Percentiles rank a stretch among this genome's conserved stretches.
These are phyloP conservation scores for Cranoglanis bouderius DNA, from an alignment of 2,113 vertebrate genomes.

Conservation along the genomic window DNA sequence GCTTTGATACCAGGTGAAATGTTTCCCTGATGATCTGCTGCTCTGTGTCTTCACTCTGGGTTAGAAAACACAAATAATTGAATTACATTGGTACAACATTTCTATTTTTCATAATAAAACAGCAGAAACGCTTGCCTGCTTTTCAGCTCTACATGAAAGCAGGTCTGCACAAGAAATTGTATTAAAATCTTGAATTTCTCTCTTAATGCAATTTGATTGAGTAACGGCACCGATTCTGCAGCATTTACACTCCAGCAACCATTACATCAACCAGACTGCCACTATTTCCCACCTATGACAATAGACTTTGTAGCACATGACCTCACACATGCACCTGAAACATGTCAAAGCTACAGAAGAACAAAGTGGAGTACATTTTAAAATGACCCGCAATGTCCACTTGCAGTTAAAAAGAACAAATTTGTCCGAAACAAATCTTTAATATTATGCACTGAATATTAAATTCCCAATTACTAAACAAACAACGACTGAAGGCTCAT, in stretches of 20 bases:
- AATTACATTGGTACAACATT: neutral
- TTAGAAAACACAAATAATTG: neutral
- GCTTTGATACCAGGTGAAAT: conserved; percentile 96
- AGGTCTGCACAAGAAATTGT: neutral
- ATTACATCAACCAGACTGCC: neutral
- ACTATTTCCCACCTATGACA: neutral
- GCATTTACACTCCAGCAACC: neutral
- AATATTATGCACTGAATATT: neutral
- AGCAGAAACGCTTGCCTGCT: neutral
- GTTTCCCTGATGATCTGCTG: conserved; percentile 99
- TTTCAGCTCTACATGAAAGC: neutral
- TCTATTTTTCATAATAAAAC: neutral
- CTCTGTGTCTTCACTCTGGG: conserved; percentile 95
- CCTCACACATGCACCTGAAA: neutral
- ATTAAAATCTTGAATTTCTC: neutral
- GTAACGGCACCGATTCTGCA: neutral
- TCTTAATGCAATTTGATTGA: neutral
- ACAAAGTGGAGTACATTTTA: neutral
- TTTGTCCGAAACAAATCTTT: too few species aligned
- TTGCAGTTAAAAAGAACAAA: neutral
- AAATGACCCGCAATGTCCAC: neutral
- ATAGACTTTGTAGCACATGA: neutral
- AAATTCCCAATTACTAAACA: neutral
- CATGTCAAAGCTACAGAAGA: neutral
- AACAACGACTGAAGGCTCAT: too few species aligned